Conservation (phyloP, 2,113 vertebrate genomes). For the Dicaeum eximium region DNA sequence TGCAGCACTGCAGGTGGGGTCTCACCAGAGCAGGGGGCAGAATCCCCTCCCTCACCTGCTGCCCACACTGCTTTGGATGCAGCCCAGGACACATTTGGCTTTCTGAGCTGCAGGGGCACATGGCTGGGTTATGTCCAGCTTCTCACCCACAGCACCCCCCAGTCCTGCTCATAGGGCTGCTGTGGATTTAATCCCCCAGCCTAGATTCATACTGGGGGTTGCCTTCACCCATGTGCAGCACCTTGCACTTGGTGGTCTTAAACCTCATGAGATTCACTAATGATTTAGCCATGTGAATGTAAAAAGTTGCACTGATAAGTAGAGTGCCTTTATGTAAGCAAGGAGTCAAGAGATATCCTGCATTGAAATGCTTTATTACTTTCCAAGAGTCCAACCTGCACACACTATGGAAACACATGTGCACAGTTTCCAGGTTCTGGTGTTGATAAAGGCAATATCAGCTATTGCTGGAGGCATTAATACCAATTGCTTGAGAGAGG, state of each 20-base stretch:
- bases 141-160: background rate
- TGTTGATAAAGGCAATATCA: background rate
- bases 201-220: rapidly evolving
- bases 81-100: rapidly evolving
- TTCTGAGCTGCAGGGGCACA: background rate
- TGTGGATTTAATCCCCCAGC: background rate
- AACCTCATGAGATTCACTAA: background rate
- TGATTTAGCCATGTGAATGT: background rate
- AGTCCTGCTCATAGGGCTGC: background rate
- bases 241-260: background rate
- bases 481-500: background rate
- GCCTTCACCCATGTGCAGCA: background rate
- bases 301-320: background rate
- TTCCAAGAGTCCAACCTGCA: background rate
- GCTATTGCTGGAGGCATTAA: background rate
- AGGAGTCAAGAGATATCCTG: background rate
- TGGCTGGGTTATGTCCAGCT: background rate
- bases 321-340: background rate
- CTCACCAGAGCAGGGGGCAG: background rate
- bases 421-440: background rate
- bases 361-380: background rate
- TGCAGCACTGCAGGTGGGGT: background rate
- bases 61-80: rapidly evolving
- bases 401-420: background rate
- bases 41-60: background rate